A percentile compares a stretch with the other conserved stretches of the same genome.
Evolutionary conservation across 1,140 invertebrate genomes (phyloP).

Genomic region (Phthorimaea operculella): DNA sequence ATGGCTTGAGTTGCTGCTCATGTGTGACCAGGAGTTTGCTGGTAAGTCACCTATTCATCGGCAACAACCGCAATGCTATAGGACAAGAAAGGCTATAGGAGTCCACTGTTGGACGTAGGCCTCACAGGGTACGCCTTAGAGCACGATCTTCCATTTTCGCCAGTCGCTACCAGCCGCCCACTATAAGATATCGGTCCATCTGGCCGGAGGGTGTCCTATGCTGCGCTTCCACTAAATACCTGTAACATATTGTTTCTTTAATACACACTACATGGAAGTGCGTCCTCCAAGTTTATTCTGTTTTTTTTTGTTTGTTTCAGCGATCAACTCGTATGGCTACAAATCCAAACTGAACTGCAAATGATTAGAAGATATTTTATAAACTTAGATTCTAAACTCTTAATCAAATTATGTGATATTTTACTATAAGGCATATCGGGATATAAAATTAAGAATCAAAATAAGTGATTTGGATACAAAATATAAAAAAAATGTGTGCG

Average conservation of each 20-base stretch:
- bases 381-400: neutral
- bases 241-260: no score
- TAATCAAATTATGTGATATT: conserved; percentile 3
- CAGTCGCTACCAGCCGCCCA: no score
- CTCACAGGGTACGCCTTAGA: no score
- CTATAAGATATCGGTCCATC: no score
- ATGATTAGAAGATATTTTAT: neutral
- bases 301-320: conserved; percentile 69
- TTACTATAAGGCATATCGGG: conserved; percentile 4
- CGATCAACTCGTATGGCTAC: conserved; percentile 81
- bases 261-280: no score
- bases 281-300: no score
- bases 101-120: no score
- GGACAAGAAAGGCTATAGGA: no score
- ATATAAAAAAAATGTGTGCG: neutral
- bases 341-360: conserved; percentile 60
- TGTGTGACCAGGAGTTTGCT: conserved; percentile 79
- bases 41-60: conserved; percentile 59
- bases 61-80: no score
- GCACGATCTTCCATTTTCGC: no score
- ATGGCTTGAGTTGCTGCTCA: conserved; percentile 77
- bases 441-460: neutral
- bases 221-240: no score
- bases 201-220: no score
- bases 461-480: neutral